Evolutionary conservation across 2,113 vertebrate species (phyloP).

Genomic region (Mionectes macconnelli): DNA sequence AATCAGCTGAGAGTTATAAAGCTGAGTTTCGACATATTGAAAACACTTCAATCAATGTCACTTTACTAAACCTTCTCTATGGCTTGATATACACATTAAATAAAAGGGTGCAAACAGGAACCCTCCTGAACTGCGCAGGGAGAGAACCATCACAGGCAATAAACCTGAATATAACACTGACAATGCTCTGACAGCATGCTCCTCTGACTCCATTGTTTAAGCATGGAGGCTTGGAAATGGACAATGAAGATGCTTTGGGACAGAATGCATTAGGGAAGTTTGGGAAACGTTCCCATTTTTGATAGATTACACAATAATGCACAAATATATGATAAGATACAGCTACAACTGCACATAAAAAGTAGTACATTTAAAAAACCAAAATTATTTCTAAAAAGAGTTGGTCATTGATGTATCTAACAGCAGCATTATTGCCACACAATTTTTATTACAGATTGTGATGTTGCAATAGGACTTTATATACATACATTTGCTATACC

Average conservation of each 20-base stretch:
- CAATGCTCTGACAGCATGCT: accelerated
- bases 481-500: background rate
- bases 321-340: background rate
- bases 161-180: background rate
- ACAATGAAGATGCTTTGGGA: background rate
- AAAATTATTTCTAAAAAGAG: background rate
- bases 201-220: background rate
- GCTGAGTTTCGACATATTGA: slow-evolving; percentile 37
- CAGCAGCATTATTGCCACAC: background rate
- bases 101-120: slow-evolving; percentile 29
- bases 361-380: background rate
- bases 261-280: background rate
- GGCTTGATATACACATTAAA: slow-evolving; percentile 29
- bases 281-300: background rate
- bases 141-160: background rate
- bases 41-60: slow-evolving; percentile 64
- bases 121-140: background rate
- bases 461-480: background rate
- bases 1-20: slow-evolving; percentile 52
- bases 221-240: background rate
- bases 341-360: background rate
- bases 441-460: background rate
- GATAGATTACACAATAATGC: background rate
- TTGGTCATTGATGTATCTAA: background rate
- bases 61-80: slow-evolving; percentile 25